Base-by-base conservation (phyloP, 1,140 invertebrate species). In the Drosophila novamexicana region DNA sequence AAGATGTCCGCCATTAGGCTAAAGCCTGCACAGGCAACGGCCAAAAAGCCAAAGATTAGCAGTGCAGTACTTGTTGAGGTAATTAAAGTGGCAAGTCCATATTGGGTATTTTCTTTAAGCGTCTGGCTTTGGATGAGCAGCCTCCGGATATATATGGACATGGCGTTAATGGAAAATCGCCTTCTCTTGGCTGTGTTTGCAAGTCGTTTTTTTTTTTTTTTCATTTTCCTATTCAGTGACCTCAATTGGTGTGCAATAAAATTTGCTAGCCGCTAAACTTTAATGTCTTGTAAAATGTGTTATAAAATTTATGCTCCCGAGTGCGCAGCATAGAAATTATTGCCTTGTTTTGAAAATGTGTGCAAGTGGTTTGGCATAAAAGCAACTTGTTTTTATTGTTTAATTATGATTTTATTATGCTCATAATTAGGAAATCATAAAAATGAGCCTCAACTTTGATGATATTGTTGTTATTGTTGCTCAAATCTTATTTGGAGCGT, bases 401-500 rank as follows among this genome's bases (percentile, higher is more conserved):
- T 57, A 79, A 86, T 86, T 83, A 88, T 82, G 72, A 74, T 77
- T 74, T 83, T 75, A 83, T 83, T 32, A 65, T 74, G 79, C 71
- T 67, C 49, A 63, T 86, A 83, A 86, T 88, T 88, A 67, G 79
- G 57, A 73, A 73, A 79, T 65, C 75, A 68, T 76, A 69, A 79
- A 64, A 76, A 72, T 64, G 42, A 47, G 59, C 32, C 44, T 45
- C 8, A 67, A 62, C 54, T 36, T 61, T 72, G 39, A 81, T 68
- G 47, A 61, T 49, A 39, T 52, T 71, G 53, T 75, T 75, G 75
- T 70, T 80, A 58, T 62, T 66, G 42, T 63, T n/a, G 76, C 53
- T 66, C 29, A 45, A 69, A 73, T 56, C 39, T 56, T 36, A 74
- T 69, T 62, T 74, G 65, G 71, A 49, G 50, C 59, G 36, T 36